Conservation (phyloP, 2,888 invertebrate species). For the Pandemis cinnamomeana region DNA sequence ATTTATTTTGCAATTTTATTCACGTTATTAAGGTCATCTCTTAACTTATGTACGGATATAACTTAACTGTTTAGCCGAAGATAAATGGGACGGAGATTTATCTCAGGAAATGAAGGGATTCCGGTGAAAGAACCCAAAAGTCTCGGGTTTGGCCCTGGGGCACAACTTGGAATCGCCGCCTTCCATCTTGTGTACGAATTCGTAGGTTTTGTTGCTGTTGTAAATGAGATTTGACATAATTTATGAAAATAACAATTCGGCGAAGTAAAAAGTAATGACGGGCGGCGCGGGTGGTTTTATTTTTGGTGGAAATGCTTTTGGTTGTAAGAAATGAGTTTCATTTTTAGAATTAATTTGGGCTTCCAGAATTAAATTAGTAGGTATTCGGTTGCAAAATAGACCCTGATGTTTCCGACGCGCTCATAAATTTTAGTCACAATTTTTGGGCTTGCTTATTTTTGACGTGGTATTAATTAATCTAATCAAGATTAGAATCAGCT, state of each 20-base stretch:
- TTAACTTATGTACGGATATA: conserved; percentile 26
- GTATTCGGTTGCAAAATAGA: no score
- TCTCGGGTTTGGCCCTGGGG: conserved; percentile 32
- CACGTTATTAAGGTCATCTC: conserved; percentile 20
- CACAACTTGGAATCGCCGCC: conserved; percentile 11
- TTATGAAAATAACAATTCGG: conserved; percentile 7
- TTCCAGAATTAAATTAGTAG: background rate
- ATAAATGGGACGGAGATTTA: conserved; percentile 39
- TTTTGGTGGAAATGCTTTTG: background rate
- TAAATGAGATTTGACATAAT: conserved; percentile 22
- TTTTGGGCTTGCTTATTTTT: no score
- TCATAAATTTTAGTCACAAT: no score
- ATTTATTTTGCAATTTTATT: conserved; percentile 3
- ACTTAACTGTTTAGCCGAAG: conserved; percentile 37
- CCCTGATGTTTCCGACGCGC: no score
- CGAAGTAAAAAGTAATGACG: background rate
- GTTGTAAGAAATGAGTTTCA: background rate
- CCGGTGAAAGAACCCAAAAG: conserved; percentile 40
- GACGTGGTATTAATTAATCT: no score
- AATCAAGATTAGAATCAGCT: no score
- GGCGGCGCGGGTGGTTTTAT: background rate
- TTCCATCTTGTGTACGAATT: conserved; percentile 21
- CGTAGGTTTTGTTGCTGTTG: conserved; percentile 4
- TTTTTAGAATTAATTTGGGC: background rate
- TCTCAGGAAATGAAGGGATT: conserved; percentile 41